Conservation (phyloP, 2,113 vertebrate species). For the Okapia johnstoni region DNA sequence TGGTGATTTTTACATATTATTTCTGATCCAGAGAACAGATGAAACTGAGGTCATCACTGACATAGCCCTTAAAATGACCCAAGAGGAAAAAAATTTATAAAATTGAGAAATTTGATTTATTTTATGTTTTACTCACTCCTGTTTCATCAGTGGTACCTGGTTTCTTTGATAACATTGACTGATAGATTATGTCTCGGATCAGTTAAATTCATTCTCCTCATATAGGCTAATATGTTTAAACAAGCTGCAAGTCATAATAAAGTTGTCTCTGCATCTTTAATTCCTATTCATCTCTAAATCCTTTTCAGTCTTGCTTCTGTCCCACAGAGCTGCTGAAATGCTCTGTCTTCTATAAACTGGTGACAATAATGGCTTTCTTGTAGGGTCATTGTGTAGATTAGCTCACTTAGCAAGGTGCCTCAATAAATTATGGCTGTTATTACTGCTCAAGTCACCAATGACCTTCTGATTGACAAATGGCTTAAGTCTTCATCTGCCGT, state of each 20-base stretch:
- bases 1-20: background rate
- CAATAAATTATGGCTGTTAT: conserved; percentile 41
- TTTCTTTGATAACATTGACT: background rate
- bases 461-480: conserved; percentile 45
- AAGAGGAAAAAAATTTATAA: conserved; percentile 5
- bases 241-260: background rate
- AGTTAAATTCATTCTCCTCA: background rate
- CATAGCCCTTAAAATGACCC: background rate
- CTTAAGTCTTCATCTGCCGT: background rate
- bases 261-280: background rate
- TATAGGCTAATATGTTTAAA: background rate
- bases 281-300: background rate
- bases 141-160: background rate
- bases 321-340: conserved; percentile 20
- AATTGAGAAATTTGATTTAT: background rate
- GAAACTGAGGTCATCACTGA: background rate
- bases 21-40: background rate
- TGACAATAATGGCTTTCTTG: conserved; percentile 31
- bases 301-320: conserved; percentile 9
- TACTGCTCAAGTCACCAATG: background rate
- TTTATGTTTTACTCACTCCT: background rate
- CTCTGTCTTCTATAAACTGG: conserved; percentile 44
- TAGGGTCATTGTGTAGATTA: conserved; percentile 49
- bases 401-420: conserved; percentile 40
- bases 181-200: background rate